phyloP scores from a whole-genome alignment of 2,113 vertebrate species.

The Malurus elegans region DNA sequence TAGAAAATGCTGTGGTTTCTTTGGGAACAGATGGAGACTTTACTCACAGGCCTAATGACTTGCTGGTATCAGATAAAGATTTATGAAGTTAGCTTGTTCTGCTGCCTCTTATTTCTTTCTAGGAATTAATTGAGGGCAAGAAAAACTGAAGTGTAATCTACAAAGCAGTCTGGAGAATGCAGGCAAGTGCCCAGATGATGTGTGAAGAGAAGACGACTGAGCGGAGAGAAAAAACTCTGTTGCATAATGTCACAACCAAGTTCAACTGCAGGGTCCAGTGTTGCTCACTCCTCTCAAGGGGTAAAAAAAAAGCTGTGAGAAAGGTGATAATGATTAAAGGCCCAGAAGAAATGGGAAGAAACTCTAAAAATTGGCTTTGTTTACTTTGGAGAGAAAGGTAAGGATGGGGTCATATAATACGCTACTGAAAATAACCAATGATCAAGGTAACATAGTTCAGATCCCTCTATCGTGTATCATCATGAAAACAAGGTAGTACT shows the following conservation, averaged over 20 bases:
- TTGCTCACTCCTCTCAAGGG: not conserved
- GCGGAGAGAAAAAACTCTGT: not conserved
- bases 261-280: not conserved
- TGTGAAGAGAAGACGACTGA: not conserved
- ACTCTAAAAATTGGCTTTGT: not conserved
- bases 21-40: constrained; percentile 61
- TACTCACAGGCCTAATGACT: constrained; percentile 48
- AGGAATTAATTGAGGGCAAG: constrained; percentile 47
- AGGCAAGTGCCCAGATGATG: not conserved
- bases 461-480: not conserved
- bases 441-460: not conserved
- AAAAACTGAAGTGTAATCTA: constrained; percentile 14
- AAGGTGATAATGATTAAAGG: not conserved
- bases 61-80: constrained; percentile 58
- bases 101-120: constrained; percentile 23
- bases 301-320: not conserved
- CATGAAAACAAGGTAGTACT: not conserved
- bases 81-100: constrained; percentile 40
- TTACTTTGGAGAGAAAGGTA: not conserved
- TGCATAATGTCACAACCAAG: not conserved
- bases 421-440: not conserved
- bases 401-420: not conserved
- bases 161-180: not conserved
- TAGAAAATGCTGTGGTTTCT: constrained; percentile 61
- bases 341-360: not conserved